Evolutionary conservation across 2,113 vertebrate species (phyloP), one percentile per base, ranked within the genome.

Genomic region (Polypterus bichir): DNA sequence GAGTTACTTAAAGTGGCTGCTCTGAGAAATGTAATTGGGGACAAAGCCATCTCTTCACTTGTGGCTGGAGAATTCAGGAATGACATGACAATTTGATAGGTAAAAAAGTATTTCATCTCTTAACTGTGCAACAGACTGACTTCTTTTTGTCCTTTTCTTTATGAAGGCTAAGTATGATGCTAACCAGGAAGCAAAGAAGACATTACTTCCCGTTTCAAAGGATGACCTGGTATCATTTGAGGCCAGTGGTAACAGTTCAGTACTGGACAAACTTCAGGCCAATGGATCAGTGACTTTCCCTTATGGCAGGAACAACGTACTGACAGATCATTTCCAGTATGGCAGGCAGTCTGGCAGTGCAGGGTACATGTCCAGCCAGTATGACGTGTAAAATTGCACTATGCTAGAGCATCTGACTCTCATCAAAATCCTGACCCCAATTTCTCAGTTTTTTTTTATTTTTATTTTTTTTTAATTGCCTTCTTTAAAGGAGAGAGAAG

Each of bases 321-420:
- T 94, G 7, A 87, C 86, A 9, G 95, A 95, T 59, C 93, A 96
- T 68, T 92, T 93, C 72, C 93, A 94, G 78, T 93, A 94, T 60
- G 77, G 67, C 70, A 80, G 92, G 47, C 93, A 93, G 70, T 68
- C 68, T 75, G 86, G 91, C 60, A 89, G 88, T 0, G 44, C 77
- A 7, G 58, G 85, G 47, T 81, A 89, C 70, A 72, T 62, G 67
- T 62, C 87, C 55, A 85, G 83, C 7, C 88, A 94, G 44, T 97
- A 93, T 10, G 93, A 97, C 44, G 86, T 98, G 63, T 98, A 88
- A 80, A 49, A 6, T 27, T 27, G 27, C 27, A 27, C 27, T 27
- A 27, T 27, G 27, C 27, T 27, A 27, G 27, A 27, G 27, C 27
- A 27, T 27, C 27, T 27, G 27, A 27, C 27, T 27, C 27, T 27